Percentiles rank a stretch among this genome's conserved stretches.
These are phyloP conservation scores for Platynereis dumerilii DNA, from an alignment of 2,888 invertebrate species.

Conservation along the genomic window DNA sequence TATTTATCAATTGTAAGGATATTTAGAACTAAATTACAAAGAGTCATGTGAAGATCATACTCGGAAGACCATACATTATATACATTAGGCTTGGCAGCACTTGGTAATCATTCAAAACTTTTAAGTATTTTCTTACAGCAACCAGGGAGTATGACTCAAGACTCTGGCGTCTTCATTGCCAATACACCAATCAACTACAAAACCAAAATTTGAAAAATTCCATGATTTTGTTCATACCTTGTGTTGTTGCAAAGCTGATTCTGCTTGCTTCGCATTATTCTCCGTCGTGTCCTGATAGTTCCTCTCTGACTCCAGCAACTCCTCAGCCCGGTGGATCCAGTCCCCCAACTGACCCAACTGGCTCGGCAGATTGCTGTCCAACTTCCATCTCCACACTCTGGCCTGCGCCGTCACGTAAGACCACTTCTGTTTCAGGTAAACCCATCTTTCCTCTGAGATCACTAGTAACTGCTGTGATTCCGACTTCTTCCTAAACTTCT, in stretches of 20 bases:
- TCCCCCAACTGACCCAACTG: conserved; percentile 85
- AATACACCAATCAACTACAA: too few species aligned
- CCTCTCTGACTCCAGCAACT: conserved; percentile 46
- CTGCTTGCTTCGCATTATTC: conserved; percentile 67
- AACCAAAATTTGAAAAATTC: too few species aligned
- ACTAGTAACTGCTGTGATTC: conserved; percentile 82
- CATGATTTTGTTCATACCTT: too few species aligned
- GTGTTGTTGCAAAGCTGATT: conserved; percentile 70
- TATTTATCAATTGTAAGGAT: too few species aligned
- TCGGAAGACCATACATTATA: too few species aligned
- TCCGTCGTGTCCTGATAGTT: conserved; percentile 72
- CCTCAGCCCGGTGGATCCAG: conserved; percentile 83
- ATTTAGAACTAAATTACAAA: too few species aligned
- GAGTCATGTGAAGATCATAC: too few species aligned
- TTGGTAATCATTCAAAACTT: too few species aligned
- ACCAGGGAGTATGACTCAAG: too few species aligned
- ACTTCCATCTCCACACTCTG: conserved; percentile 79
- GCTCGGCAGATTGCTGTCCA: conserved; percentile 85
- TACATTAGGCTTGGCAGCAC: too few species aligned
- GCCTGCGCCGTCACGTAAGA: conserved; percentile 72
- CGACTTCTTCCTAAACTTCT: conserved; percentile 79
- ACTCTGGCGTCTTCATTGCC: too few species aligned
- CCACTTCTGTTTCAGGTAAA: conserved; percentile 81
- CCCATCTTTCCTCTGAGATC: conserved; percentile 86
- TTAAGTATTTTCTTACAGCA: too few species aligned